Base-by-base conservation (phyloP, 2,888 invertebrate genomes). In the Cordilura impudica region DNA sequence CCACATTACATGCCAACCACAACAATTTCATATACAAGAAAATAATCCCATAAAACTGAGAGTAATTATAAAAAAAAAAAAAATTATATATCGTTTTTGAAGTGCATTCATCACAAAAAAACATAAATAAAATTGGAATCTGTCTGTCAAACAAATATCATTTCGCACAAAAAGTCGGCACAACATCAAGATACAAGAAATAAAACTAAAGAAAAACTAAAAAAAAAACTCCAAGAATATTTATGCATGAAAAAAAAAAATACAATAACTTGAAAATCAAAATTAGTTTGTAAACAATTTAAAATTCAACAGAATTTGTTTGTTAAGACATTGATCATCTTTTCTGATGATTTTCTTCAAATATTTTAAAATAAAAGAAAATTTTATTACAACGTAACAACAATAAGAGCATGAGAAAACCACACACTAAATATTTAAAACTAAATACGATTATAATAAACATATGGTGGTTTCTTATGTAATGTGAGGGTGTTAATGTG, bases 91-190 rank as follows among this genome's bases (percentile, higher is more conserved):
- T n/a, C n/a, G n/a, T n/a, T n/a, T 74, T 74, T 78, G 65, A 78
- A 78, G 78, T 70, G 66, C 73, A 74, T 78, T 74, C 78, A 78
- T 78, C 78, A 78, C 74, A 18, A 7, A 4, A 10, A 43, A 23
- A 39, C 51, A 23, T 43, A 21, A 35, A 66, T 39, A 53, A 35
- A 75, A 56, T 75, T 75, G 79, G 79, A 79, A 79, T 79, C 47
- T 71, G 75, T 81, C 81, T 82, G 83, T 83, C 83, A 83, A 83
- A 83, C 83, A 83, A 77, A 75, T 26, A 82, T 83, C 83, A 82
- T 83, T 82, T 83, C 81, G 78, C 82, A 77, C 80, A 79, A 72
- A 75, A 67, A 72, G 65, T 67, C 78, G 82, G 76, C 76, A 65
- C 45, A 79, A 75, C 71, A 79, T 79, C 58, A 75, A 70, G 63